These are phyloP conservation scores for Labeo rohita DNA, from an alignment of 2,113 vertebrate species.

Conservation along the genomic window DNA sequence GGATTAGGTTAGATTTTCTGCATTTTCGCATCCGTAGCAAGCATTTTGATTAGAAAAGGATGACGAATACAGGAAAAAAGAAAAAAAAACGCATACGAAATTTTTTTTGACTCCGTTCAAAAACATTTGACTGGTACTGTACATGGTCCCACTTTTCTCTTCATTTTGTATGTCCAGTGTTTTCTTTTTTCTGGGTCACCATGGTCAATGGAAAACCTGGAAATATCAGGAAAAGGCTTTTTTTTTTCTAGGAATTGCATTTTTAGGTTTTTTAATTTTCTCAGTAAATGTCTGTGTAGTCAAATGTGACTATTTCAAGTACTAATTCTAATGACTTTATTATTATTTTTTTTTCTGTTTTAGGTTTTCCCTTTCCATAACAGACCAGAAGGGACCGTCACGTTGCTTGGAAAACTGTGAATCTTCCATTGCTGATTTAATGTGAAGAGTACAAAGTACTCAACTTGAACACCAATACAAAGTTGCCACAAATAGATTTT, in stretches of 20 bases:
- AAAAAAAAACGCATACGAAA: too few relatives aligned
- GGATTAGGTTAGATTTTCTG: too few relatives aligned
- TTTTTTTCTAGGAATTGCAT: neutral
- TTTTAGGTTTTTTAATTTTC: neutral
- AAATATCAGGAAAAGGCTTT: neutral
- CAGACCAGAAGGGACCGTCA: neutral
- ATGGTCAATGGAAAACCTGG: neutral
- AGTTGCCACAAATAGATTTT: neutral
- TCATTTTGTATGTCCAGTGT: neutral
- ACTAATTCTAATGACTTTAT: neutral
- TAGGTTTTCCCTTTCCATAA: slow-evolving; percentile 14
- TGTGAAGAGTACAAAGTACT: slow-evolving; percentile 41
- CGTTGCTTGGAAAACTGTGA: slow-evolving; percentile 29
- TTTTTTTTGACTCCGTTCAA: too few relatives aligned
- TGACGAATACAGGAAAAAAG: too few relatives aligned
- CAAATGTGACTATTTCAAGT: neutral
- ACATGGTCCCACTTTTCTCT: neutral
- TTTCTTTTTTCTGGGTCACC: neutral
- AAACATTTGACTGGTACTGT: too few relatives aligned
- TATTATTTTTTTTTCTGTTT: neutral
- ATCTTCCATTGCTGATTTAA: slow-evolving; percentile 36
- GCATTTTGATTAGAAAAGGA: too few relatives aligned
- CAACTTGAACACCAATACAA: neutral
- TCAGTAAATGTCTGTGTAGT: neutral
- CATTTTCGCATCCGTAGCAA: too few relatives aligned